Evolutionary conservation across 1,140 invertebrate species (phyloP).

Genomic region (Fopius arisanus): DNA sequence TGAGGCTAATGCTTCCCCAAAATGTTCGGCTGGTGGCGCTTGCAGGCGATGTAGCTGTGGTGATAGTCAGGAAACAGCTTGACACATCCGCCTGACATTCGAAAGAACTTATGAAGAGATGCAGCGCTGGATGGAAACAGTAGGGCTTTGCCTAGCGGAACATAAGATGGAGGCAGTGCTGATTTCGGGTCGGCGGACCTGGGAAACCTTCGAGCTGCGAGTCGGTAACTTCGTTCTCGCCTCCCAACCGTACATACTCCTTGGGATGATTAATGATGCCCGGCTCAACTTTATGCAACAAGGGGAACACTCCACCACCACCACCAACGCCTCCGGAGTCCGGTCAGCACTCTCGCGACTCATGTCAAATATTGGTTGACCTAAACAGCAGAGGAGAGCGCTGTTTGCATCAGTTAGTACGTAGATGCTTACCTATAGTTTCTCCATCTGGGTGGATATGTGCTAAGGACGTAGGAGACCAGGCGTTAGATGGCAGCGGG

Average conservation of each 20-base stretch:
- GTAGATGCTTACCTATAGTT: slow-evolving; percentile 10
- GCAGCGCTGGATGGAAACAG: not conserved
- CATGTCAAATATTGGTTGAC: slow-evolving; percentile 15
- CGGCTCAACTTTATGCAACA: not conserved
- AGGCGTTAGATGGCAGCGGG: slow-evolving; percentile 15
- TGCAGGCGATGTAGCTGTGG: not conserved
- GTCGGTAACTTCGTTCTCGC: not conserved
- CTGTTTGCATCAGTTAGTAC: slow-evolving; percentile 23
- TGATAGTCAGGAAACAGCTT: not conserved
- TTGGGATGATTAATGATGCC: not conserved
- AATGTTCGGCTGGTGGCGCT: not conserved
- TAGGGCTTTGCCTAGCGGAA: not conserved
- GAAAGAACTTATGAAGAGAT: not conserved
- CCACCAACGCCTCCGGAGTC: slow-evolving; percentile 11
- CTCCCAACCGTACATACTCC: not conserved
- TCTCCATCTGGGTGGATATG: slow-evolving; percentile 15
- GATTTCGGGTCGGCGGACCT: not conserved
- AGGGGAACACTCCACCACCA: not conserved
- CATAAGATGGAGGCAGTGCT: not conserved
- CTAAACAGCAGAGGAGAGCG: slow-evolving; percentile 15
- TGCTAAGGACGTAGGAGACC: not conserved
- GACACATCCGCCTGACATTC: not conserved
- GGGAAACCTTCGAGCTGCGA: not conserved
- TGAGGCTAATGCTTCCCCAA: not conserved
- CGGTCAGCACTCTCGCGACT: not conserved